These are phyloP conservation scores for Drosophila atripex DNA, from an alignment of 2,888 invertebrate genomes.

Conservation along the genomic window DNA sequence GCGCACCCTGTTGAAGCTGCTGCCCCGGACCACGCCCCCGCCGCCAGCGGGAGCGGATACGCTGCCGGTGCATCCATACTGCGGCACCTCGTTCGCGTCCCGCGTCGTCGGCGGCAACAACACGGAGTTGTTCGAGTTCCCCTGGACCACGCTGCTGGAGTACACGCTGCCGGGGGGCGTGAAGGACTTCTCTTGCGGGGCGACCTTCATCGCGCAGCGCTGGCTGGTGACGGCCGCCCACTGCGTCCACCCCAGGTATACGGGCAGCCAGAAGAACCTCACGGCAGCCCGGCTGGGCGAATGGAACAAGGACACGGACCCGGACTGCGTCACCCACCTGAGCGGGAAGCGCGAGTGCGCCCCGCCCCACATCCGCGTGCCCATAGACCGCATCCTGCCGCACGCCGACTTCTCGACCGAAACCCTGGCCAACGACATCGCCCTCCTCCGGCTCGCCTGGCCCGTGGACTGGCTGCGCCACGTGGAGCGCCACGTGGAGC, in stretches of 20 bases:
- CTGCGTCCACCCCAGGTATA: constrained; percentile 85
- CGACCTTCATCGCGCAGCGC: constrained; percentile 63
- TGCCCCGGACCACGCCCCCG: background rate
- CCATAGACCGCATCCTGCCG: constrained; percentile 86
- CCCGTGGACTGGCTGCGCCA: constrained; percentile 84
- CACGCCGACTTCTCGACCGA: constrained; percentile 86
- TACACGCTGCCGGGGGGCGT: constrained; percentile 81
- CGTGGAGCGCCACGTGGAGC: constrained; percentile 80
- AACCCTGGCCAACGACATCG: constrained; percentile 86
- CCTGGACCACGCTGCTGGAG: constrained; percentile 62
- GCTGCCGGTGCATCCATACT: constrained; percentile 56
- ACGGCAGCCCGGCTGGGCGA: constrained; percentile 71
- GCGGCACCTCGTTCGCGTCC: constrained; percentile 53
- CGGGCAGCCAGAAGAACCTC: constrained; percentile 84
- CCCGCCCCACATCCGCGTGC: constrained; percentile 85
- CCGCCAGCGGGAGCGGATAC: constrained; percentile 36
- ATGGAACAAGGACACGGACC: constrained; percentile 85
- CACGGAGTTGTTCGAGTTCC: constrained; percentile 53
- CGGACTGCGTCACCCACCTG: constrained; percentile 85
- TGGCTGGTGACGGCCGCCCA: constrained; percentile 67
- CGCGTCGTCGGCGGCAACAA: constrained; percentile 49
- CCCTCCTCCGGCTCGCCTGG: constrained; percentile 86
- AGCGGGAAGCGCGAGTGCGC: constrained; percentile 85
- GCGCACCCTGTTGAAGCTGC: background rate
- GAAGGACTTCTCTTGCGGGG: constrained; percentile 88